Conservation (phyloP, 2,888 invertebrate species). For the Epinotia demarniana region DNA sequence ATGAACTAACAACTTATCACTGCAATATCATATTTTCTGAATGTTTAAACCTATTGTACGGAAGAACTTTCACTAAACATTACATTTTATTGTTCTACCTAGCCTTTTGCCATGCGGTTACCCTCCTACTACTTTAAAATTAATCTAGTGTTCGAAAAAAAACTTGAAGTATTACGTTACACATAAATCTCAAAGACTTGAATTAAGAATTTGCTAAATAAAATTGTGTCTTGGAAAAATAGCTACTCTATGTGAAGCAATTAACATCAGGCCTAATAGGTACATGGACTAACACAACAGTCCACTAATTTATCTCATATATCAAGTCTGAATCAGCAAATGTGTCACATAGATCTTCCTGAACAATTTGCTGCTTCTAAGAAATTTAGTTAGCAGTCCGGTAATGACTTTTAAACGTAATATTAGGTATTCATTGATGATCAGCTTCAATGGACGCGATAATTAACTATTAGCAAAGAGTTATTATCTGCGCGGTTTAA, state of each 20-base stretch:
- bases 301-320: not conserved
- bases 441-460: constrained; percentile 26
- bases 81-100: too few relatives aligned
- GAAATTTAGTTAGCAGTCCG: constrained; percentile 12
- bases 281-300: not conserved
- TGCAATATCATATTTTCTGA: too few relatives aligned
- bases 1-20: too few relatives aligned
- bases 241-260: not conserved
- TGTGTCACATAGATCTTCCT: not conserved
- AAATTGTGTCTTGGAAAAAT: too few relatives aligned
- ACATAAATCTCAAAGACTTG: too few relatives aligned
- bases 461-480: constrained; percentile 41
- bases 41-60: too few relatives aligned
- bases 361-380: not conserved
- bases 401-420: constrained; percentile 37
- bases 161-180: too few relatives aligned
- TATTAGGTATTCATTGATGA: constrained; percentile 41
- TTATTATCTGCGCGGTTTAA: constrained; percentile 36
- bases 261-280: not conserved
- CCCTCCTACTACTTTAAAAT: too few relatives aligned
- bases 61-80: too few relatives aligned
- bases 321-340: not conserved
- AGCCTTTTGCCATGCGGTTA: too few relatives aligned
- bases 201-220: too few relatives aligned
- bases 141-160: too few relatives aligned